Percentiles rank a stretch among this genome's conserved stretches.
These are phyloP conservation scores for Gymnoscopelus braueri DNA, from an alignment of 2,797 vertebrate species.

Conservation along the genomic window DNA sequence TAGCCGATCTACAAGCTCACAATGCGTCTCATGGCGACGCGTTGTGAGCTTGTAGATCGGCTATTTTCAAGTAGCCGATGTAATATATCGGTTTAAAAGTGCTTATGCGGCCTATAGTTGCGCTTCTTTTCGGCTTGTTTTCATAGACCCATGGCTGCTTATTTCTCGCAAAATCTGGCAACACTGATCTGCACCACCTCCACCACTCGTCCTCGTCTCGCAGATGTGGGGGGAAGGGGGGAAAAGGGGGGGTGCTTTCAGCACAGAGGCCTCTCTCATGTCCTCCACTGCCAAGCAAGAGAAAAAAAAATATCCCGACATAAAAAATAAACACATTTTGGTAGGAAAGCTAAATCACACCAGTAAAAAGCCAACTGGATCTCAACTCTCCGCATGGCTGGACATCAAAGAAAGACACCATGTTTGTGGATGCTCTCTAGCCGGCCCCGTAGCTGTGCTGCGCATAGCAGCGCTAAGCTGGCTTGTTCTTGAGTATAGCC, in stretches of 20 bases:
- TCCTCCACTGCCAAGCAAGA: slow-evolving; percentile 53
- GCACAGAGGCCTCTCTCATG: slow-evolving; percentile 80
- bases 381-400: slow-evolving; percentile 45
- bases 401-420: slow-evolving; percentile 44
- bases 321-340: slow-evolving; percentile 64
- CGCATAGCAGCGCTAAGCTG: not conserved
- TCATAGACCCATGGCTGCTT: no score
- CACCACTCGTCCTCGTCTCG: slow-evolving; percentile 34
- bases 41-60: no score
- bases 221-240: slow-evolving; percentile 61
- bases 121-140: no score
- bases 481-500: slow-evolving; percentile 39
- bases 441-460: slow-evolving; percentile 4
- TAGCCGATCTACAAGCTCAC: no score
- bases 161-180: no score
- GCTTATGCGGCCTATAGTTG: no score
- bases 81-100: no score
- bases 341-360: slow-evolving; percentile 65
- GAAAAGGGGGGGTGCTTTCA: slow-evolving; percentile 53
- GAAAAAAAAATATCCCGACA: slow-evolving; percentile 35
- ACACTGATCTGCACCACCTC: slow-evolving; percentile 34
- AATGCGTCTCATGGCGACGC: no score
- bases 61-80: no score
- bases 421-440: slow-evolving; percentile 29
- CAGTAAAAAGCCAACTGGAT: slow-evolving; percentile 43